Evolutionary conservation across 2,888 invertebrate species (phyloP), one percentile per base, ranked within the genome.

Genomic region (Thymelicus acteon): DNA sequence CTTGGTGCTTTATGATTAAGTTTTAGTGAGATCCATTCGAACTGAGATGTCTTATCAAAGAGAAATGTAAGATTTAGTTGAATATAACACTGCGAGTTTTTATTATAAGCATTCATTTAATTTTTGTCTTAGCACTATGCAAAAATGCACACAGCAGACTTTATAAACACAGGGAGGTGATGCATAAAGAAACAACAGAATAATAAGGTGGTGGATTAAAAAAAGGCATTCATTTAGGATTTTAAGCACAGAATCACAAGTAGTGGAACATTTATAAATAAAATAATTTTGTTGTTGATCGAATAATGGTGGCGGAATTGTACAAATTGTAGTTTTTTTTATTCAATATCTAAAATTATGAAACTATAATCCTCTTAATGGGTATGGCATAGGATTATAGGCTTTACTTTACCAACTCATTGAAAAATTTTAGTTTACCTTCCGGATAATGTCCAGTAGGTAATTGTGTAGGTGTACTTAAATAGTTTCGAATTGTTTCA

Each of bases 21-120:
- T 54, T 54, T 12, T 12, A 44, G 44, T 52, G 57, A 57, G 58
- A 58, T 58, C 58, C 39, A 39, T n/a, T 39, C 7, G n/a, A 39
- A 58, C 13, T 58, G 58, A 57, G 13, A 39, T 58, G 48, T 52
- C 52, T 49, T 19, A 39, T 19, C 40, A 31, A 64, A 64, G 10
- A 39, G 12, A 64, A 64, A 64, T 64, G 64, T 64, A 64, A 64
- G 64, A 64, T 64, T 15, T 54, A 40, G 40, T 39, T 64, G 7
- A 52, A 64, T 40, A 52, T 64, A 39, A 58, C 39, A n/a, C 31
- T 37, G 57, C 12, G 57, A 31, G 44, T 44, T 44, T 44, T 44
- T 44, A 12, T 12, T 44, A 8, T 12, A 12, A 12, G 8, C 7
- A 40, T 44, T 44, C 1, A 31, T 57, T 57, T 31, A 31, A 31